Evolutionary conservation across 2,797 vertebrate species (phyloP), one percentile per base, ranked within the genome.

Genomic region (Oryzias dopingdopingensis): DNA sequence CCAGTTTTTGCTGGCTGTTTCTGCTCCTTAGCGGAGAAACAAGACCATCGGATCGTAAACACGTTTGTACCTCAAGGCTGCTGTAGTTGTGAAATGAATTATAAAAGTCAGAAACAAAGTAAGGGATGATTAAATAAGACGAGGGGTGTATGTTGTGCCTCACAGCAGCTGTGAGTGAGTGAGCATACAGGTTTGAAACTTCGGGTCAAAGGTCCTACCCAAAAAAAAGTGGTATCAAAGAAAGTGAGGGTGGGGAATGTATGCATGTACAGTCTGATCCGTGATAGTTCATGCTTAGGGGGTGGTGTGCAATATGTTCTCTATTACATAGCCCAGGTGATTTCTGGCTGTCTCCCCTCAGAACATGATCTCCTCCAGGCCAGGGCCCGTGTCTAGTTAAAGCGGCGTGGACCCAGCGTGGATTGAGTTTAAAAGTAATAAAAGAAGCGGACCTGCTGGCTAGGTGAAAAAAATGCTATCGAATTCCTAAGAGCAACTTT

Each of bases 381-480:
- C 91, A 74, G 66, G 87, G 94, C 93, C 92, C 85, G 60, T 0
- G 89, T 91, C 91, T 94, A 88, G 93, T 94, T 93, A 95, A 93
- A 94, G 91, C 87, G 82, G 86, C 83, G 88, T 76, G 90, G 91
- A 90, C 79, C 67, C 59, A 79, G 92, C 88, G 92, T 95, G 93
- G 94, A 95, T 96, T 95, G 94, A 92, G 93, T 96, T 96, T 95
- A 96, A 96, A 96, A 94, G 94, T 94, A 95, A 96, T 96, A 96
- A 95, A 94, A 93, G 84, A 89, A 92, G 92, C 80, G 92, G 93
- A 95, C 93, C 94, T 96, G 94, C 93, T 93, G 91, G 93, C 92
- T 92, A 97, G 95, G 95, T 98, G 94, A 96, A 96, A 95, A 96
- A 95, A 92, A 91, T 82, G 80, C 94, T 93, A 95, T 96, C 94